phyloP scores from a whole-genome alignment of 1,140 invertebrate genomes.

The Leptopilina clavipes region DNA sequence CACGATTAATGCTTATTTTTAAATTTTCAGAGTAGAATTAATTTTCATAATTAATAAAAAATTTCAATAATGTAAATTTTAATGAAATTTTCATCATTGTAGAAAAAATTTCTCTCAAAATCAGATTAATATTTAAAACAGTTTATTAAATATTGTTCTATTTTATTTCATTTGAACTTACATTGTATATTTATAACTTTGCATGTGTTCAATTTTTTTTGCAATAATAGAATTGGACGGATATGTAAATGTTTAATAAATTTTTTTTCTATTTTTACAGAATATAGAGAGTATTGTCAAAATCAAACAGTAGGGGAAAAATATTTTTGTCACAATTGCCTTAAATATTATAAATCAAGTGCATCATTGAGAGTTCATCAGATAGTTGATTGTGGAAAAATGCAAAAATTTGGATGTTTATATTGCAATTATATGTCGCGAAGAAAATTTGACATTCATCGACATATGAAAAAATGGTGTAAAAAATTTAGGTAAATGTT shows the following conservation, averaged over 20 bases:
- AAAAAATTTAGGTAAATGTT: conserved; percentile 22
- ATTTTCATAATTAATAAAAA: no score
- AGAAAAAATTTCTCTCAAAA: no score
- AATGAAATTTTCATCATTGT: no score
- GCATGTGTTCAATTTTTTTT: no score
- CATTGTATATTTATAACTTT: no score
- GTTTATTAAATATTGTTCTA: no score
- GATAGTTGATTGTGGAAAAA: conserved; percentile 62
- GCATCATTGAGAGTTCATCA: conserved; percentile 63
- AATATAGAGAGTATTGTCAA: not conserved
- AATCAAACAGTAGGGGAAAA: not conserved
- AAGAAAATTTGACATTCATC: conserved; percentile 51
- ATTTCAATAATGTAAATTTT: no score
- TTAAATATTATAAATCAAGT: conserved; percentile 63
- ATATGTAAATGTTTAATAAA: conserved; percentile 12
- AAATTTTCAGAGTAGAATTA: no score
- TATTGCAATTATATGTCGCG: conserved; percentile 57
- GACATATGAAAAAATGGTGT: conserved; percentile 57
- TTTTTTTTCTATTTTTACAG: conserved; percentile 46
- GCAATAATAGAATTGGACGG: not conserved
- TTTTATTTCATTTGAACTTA: no score
- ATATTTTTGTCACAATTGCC: conserved; percentile 58
- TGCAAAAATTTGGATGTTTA: conserved; percentile 55
- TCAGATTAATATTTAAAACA: no score
- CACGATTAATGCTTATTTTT: no score